Percentiles rank a stretch among this genome's conserved stretches.
Conservation (phyloP, 1,140 invertebrate genomes). For the Drosophila repleta region DNA sequence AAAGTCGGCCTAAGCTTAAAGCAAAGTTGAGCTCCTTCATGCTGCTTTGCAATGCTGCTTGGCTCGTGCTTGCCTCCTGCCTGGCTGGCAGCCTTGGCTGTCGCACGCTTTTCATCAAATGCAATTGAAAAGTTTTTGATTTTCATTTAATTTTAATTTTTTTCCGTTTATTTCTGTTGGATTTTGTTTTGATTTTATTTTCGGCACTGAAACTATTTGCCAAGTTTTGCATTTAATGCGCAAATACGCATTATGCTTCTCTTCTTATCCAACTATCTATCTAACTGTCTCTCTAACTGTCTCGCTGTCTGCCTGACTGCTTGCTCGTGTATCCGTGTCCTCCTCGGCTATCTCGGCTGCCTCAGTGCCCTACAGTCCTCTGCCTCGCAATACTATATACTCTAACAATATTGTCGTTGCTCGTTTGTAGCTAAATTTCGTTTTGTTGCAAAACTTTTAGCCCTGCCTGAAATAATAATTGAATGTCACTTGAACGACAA, state of each 20-base stretch:
- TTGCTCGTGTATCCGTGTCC: slow-evolving; percentile 28
- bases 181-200: slow-evolving; percentile 55
- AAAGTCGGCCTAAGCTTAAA: slow-evolving; percentile 49
- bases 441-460: slow-evolving; percentile 66
- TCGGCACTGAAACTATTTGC: slow-evolving; percentile 71
- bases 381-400: slow-evolving; percentile 68
- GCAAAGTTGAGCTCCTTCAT: slow-evolving; percentile 8
- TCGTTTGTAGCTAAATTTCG: slow-evolving; percentile 44
- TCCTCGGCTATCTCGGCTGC: slow-evolving; percentile 6
- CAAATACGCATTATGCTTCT: slow-evolving; percentile 72
- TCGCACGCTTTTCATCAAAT: slow-evolving; percentile 34
- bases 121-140: slow-evolving; percentile 80
- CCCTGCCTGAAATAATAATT: slow-evolving; percentile 79
- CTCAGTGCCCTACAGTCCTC: slow-evolving; percentile 43
- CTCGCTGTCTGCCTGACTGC: slow-evolving; percentile 4
- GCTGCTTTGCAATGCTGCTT: slow-evolving; percentile 5
- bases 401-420: slow-evolving; percentile 78
- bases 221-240: slow-evolving; percentile 81
- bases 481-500: slow-evolving; percentile 82
- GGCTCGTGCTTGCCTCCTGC: too few relatives aligned
- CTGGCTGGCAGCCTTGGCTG: too few relatives aligned
- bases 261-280: slow-evolving; percentile 18
- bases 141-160: slow-evolving; percentile 58
- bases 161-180: slow-evolving; percentile 28
- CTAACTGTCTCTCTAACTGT: slow-evolving; percentile 12